Percentiles rank a stretch among this genome's conserved stretches.
Evolutionary conservation across 2,797 vertebrate species (phyloP).

Genomic region (Anguilla pacifica): DNA sequence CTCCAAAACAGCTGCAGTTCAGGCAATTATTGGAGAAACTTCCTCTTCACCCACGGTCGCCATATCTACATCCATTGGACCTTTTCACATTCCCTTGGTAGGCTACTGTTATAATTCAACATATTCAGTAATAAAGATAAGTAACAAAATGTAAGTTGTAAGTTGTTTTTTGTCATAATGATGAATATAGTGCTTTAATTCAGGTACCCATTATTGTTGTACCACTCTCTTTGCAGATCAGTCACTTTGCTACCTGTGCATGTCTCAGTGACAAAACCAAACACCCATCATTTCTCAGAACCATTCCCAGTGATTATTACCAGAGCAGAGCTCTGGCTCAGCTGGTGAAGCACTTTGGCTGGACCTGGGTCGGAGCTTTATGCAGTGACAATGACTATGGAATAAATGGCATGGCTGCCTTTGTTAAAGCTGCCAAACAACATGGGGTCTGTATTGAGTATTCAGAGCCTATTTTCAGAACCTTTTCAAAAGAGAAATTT

Average conservation of each 20-base stretch:
- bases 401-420: slow-evolving; percentile 61
- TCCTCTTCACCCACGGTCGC: slow-evolving; percentile 69
- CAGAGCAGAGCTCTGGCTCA: slow-evolving; percentile 73
- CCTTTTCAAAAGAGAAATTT: slow-evolving; percentile 51
- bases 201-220: background rate
- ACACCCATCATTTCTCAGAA: slow-evolving; percentile 74
- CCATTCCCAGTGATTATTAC: slow-evolving; percentile 72
- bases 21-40: slow-evolving; percentile 68
- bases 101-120: slow-evolving; percentile 22
- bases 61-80: slow-evolving; percentile 65
- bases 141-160: background rate
- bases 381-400: slow-evolving; percentile 66
- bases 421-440: slow-evolving; percentile 53
- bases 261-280: slow-evolving; percentile 71
- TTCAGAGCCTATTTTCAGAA: slow-evolving; percentile 62
- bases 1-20: slow-evolving; percentile 58
- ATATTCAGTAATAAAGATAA: background rate
- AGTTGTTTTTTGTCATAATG: background rate
- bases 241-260: slow-evolving; percentile 71
- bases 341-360: slow-evolving; percentile 71
- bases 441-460: slow-evolving; percentile 68
- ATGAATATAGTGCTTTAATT: background rate
- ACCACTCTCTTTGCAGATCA: slow-evolving; percentile 58
- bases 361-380: slow-evolving; percentile 75
- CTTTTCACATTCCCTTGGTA: slow-evolving; percentile 68